Evolutionary conservation across 2,113 vertebrate species (phyloP).

Genomic region (Uria lomvia): DNA sequence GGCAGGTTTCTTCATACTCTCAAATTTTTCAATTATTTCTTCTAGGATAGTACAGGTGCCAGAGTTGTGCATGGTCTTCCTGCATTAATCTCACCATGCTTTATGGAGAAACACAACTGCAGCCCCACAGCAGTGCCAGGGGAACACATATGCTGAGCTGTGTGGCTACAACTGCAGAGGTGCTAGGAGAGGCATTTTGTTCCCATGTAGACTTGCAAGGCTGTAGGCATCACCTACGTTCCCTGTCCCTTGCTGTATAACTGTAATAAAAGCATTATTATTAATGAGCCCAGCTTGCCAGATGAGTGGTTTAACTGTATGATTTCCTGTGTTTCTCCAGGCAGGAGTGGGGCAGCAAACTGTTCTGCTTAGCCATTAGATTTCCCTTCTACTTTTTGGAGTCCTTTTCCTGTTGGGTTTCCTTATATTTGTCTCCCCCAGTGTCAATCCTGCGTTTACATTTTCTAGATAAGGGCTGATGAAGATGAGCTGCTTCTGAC

Average conservation of each 20-base stretch:
- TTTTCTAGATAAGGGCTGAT: neutral
- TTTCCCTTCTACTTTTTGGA: neutral
- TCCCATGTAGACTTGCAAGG: neutral
- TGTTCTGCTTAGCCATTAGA: neutral
- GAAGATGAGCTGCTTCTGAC: neutral
- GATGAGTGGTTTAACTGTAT: neutral
- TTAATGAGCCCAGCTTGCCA: neutral
- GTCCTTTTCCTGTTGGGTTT: neutral
- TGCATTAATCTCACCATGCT: neutral
- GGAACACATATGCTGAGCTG: neutral
- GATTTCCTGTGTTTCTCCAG: neutral
- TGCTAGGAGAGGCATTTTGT: neutral
- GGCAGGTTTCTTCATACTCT: neutral
- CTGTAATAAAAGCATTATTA: neutral
- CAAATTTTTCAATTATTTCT: neutral
- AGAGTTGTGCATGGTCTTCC: neutral
- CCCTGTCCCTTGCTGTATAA: neutral
- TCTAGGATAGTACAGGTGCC: neutral
- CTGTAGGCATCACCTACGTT: neutral
- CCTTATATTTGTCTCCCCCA: neutral
- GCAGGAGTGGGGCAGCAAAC: neutral
- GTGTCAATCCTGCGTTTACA: neutral
- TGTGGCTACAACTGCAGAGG: neutral
- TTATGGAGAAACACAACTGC: neutral
- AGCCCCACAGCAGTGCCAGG: neutral